phyloP scores from a whole-genome alignment of 30 jellyfish, hydroid and myxozoan genomes.

The Cassiopea xamachana region DNA sequence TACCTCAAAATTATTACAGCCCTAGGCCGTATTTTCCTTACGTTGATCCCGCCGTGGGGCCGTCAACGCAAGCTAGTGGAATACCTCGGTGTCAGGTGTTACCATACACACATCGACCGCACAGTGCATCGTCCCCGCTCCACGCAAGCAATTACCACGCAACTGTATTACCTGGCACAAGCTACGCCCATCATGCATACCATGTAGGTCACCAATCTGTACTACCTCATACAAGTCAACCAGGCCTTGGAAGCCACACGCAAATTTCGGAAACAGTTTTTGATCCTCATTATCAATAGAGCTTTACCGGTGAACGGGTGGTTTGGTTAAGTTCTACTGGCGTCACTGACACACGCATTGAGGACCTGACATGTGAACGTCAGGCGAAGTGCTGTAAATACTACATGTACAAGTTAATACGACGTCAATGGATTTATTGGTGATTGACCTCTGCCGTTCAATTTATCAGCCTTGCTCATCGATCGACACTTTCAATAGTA shows the following conservation, averaged over 20 bases:
- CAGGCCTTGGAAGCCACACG: slow-evolving; percentile 23
- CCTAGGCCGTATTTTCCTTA: slow-evolving; percentile 39
- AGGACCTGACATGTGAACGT: background rate
- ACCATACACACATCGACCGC: slow-evolving; percentile 69
- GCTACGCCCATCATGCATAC: slow-evolving; percentile 43
- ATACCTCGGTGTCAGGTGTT: slow-evolving; percentile 51
- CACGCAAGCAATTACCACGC: slow-evolving; percentile 50
- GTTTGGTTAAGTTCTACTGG: background rate
- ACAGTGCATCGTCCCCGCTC: slow-evolving; percentile 37
- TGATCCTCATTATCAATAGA: slow-evolving; percentile 44
- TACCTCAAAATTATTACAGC: slow-evolving; percentile 20
- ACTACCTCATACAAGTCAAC: slow-evolving; percentile 34
- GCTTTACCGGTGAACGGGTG: background rate
- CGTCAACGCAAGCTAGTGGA: slow-evolving; percentile 21
- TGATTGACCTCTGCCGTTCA: no score
- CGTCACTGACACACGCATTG: background rate
- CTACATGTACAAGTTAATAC: no score
- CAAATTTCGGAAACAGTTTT: slow-evolving; percentile 30
- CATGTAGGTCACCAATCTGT: slow-evolving; percentile 59
- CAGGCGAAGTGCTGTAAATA: no score
- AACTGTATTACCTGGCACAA: slow-evolving; percentile 20
- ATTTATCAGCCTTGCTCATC: no score
- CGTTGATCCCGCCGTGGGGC: slow-evolving; percentile 43
- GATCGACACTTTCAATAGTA: no score
- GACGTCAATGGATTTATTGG: no score